phyloP scores from a whole-genome alignment of 2,888 invertebrate species.

The Idaea straminata region DNA sequence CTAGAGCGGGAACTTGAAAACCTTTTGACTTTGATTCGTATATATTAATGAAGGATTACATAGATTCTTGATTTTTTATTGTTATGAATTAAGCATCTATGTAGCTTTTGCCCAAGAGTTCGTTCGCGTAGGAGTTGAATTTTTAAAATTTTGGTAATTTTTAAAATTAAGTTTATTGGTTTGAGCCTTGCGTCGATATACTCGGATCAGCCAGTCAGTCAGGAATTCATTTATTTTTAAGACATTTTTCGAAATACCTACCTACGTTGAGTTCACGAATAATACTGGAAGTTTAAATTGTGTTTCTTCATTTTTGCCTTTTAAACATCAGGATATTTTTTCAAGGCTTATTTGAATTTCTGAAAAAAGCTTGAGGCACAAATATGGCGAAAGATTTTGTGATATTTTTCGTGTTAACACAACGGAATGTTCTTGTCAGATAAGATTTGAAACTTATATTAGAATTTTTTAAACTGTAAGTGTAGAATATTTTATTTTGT shows the following conservation, averaged over 20 bases:
- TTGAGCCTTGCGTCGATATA: too few species aligned
- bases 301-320: background rate
- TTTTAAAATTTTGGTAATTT: too few species aligned
- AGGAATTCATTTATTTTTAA: too few species aligned
- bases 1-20: slow-evolving; percentile 5
- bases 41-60: background rate
- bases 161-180: too few species aligned
- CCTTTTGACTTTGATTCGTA: slow-evolving; percentile 7
- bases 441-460: too few species aligned
- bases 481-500: too few species aligned
- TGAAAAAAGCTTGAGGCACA: background rate
- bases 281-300: background rate
- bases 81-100: background rate
- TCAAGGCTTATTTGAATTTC: background rate
- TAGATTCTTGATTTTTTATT: background rate
- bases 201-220: too few species aligned
- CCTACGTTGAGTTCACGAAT: background rate
- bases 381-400: background rate
- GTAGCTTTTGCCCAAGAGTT: too few species aligned
- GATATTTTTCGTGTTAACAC: background rate
- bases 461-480: too few species aligned
- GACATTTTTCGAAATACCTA: too few species aligned
- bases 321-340: background rate
- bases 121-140: too few species aligned
- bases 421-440: too few species aligned